These are phyloP conservation scores for Myotis daubentonii DNA, from an alignment of 2,797 vertebrate species.

Conservation along the genomic window DNA sequence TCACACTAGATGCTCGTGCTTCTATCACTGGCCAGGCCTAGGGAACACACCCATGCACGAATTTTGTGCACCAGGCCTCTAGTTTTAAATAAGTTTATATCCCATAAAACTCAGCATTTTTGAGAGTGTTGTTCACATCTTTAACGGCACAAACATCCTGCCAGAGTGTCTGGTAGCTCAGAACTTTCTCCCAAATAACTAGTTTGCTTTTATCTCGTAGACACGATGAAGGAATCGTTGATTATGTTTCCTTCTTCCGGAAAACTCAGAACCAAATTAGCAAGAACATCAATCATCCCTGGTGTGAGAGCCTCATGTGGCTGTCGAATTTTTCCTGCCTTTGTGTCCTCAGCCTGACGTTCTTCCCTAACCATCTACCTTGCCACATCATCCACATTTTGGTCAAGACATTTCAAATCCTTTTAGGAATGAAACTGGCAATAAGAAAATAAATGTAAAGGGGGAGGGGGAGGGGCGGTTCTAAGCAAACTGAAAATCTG, in stretches of 20 bases:
- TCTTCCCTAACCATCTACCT: not conserved
- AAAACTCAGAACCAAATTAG: slow-evolving; percentile 39
- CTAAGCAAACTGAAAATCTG: not conserved
- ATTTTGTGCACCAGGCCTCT: no score
- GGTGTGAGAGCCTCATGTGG: not conserved
- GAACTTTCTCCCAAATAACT: slow-evolving; percentile 24
- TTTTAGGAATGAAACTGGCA: slow-evolving; percentile 1
- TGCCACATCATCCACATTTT: not conserved
- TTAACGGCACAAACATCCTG: slow-evolving; percentile 33
- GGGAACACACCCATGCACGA: no score
- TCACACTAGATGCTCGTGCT: accelerated
- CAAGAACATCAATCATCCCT: not conserved
- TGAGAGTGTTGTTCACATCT: not conserved
- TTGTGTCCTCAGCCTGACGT: not conserved
- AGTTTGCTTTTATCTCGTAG: not conserved
- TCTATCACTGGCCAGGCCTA: no score
- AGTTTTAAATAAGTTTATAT: not conserved
- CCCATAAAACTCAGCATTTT: not conserved
- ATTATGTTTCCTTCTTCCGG: not conserved
- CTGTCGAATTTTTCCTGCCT: not conserved
- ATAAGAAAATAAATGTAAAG: not conserved
- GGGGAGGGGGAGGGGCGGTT: not conserved
- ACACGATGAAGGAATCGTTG: not conserved
- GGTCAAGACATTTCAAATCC: not conserved
- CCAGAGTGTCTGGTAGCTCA: not conserved